Conservation (phyloP, 2,888 invertebrate species). For the Seladonia tumulorum region DNA sequence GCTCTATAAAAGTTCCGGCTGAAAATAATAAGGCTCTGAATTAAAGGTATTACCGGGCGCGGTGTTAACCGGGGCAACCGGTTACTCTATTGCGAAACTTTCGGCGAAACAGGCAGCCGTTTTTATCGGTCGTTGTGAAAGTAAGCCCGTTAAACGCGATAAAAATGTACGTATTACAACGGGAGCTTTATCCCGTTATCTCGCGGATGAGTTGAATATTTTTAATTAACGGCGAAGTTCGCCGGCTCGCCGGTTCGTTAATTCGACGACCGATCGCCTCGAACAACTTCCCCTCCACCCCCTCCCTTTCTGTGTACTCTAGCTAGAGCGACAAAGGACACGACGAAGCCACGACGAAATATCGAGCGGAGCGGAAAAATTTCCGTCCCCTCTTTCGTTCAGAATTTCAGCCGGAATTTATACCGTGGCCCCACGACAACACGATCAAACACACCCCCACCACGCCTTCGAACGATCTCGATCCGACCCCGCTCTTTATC, state of each 20-base stretch:
- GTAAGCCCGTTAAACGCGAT: constrained; percentile 48
- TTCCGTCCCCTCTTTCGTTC: constrained; percentile 25
- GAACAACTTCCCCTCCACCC: not conserved
- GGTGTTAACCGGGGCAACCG: constrained; percentile 57
- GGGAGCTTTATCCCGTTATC: constrained; percentile 30
- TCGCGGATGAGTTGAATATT: constrained; percentile 52
- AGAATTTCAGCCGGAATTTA: constrained; percentile 22
- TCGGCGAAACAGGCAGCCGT: constrained; percentile 32
- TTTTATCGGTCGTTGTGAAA: constrained; percentile 57
- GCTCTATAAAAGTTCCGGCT: constrained; percentile 65
- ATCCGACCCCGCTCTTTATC: not conserved
- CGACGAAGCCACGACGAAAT: constrained; percentile 4
- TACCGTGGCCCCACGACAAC: not conserved
- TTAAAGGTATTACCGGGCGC: constrained; percentile 68
- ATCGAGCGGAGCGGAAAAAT: constrained; percentile 34
- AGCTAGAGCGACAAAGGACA: not conserved
- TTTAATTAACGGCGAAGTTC: constrained; percentile 61
- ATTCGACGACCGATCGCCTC: constrained; percentile 27
- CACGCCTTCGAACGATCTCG: constrained; percentile 12
- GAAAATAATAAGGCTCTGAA: constrained; percentile 72
- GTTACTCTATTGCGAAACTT: constrained; percentile 67
- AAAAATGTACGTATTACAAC: constrained; percentile 49
- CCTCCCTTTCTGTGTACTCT: not conserved
- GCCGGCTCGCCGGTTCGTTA: not conserved
- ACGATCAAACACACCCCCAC: constrained; percentile 11